Conservation (phyloP, 2,888 invertebrate species). For the Cantharis flavilabris region DNA sequence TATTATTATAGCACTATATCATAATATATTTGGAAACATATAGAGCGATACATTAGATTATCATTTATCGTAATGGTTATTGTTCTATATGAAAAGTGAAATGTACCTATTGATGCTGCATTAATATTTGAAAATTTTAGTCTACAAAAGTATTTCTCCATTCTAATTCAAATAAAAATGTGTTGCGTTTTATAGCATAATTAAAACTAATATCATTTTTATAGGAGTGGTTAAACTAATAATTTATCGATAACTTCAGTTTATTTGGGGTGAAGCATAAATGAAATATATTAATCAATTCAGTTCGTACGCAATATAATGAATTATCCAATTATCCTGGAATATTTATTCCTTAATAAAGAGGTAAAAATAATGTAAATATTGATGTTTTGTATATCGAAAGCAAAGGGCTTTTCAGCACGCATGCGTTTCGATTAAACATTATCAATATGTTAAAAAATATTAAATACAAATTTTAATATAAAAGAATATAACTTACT, state of each 20-base stretch:
- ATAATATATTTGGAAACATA: not conserved
- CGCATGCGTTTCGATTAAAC: constrained; percentile 9
- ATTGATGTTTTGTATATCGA: constrained; percentile 1
- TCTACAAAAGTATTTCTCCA: not conserved
- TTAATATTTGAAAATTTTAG: not conserved
- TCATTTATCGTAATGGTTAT: not conserved
- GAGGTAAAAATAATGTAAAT: not conserved
- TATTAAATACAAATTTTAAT: not conserved
- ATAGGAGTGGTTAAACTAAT: not conserved
- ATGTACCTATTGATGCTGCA: not conserved
- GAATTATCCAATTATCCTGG: not conserved
- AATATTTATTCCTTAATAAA: not conserved
- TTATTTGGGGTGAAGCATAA: not conserved
- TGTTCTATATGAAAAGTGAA: not conserved
- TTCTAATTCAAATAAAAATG: not conserved
- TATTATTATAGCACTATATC: not conserved
- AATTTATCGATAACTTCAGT: not conserved
- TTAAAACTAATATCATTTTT: not conserved
- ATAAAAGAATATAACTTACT: constrained; percentile 61
- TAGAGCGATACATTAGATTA: not conserved
- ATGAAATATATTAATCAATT: not conserved
- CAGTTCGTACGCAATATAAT: not conserved
- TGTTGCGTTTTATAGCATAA: not conserved
- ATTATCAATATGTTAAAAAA: constrained; percentile 22
- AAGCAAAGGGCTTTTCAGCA: not conserved